Conservation (phyloP, 2,113 vertebrate genomes). For the Myanophis thanlyinensis region DNA sequence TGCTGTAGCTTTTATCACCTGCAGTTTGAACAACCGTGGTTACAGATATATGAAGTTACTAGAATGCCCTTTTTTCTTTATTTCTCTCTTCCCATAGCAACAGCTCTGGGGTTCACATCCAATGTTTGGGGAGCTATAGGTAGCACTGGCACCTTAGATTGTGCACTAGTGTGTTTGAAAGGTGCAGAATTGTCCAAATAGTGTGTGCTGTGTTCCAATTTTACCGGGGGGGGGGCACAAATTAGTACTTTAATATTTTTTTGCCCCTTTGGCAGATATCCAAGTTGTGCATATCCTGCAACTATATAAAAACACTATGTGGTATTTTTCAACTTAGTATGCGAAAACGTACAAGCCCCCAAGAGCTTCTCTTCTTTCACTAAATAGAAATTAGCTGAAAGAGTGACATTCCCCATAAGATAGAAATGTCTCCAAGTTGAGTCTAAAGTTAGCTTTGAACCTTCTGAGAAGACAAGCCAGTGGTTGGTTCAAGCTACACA, state of each 20-base stretch:
- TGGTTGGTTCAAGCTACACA: neutral
- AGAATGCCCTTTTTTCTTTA: neutral
- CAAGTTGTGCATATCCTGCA: too few species aligned
- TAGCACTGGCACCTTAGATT: neutral
- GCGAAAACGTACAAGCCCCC: neutral
- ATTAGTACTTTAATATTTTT: neutral
- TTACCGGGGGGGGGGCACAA: neutral
- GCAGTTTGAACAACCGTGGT: neutral
- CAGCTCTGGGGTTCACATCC: neutral
- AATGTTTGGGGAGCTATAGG: neutral
- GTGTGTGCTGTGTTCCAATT: neutral
- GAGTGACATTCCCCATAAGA: neutral
- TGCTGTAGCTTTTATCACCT: neutral
- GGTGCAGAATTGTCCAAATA: neutral
- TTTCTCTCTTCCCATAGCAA: neutral
- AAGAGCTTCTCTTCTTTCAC: neutral
- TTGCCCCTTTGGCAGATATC: neutral
- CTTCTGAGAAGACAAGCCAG: neutral
- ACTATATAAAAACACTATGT: too few species aligned
- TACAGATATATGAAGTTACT: neutral
- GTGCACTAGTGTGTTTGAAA: neutral
- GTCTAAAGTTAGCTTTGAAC: neutral
- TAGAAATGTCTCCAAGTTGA: neutral
- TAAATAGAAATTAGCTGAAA: neutral
- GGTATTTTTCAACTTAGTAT: neutral